Evolutionary conservation across 2,888 invertebrate species (phyloP).

Genomic region (Rotaria sp.): DNA sequence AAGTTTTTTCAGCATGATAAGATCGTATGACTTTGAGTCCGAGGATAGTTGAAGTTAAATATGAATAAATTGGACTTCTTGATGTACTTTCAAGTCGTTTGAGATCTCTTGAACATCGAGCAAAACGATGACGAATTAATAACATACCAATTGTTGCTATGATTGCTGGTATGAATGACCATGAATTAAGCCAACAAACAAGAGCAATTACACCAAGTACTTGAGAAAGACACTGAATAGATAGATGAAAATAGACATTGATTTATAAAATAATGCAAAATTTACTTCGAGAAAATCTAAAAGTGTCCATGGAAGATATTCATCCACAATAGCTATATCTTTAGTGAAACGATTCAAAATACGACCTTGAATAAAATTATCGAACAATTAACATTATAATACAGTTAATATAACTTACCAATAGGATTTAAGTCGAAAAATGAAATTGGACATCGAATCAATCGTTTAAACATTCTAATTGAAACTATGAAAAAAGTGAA

Average conservation of each 20-base stretch:
- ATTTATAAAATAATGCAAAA: no score
- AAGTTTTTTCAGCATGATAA: neutral
- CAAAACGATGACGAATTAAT: constrained; percentile 42
- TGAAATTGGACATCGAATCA: neutral
- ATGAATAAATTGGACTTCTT: constrained; percentile 6
- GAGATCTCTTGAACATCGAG: neutral
- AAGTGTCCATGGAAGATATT: no score
- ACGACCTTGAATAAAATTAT: neutral
- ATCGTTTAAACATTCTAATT: constrained; percentile 2
- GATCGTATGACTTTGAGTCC: constrained; percentile 8
- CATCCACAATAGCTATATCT: no score
- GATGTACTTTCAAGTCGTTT: neutral
- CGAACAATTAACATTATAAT: no score
- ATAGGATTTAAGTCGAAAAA: neutral
- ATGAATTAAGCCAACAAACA: neutral
- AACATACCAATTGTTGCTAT: neutral
- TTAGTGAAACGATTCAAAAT: no score
- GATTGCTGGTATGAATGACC: neutral
- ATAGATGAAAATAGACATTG: no score
- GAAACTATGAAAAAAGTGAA: neutral
- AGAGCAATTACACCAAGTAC: neutral
- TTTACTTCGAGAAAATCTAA: no score
- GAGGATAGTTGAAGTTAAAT: neutral
- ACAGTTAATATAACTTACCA: neutral
- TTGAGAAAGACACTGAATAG: neutral